Base-by-base conservation (phyloP, 1,140 invertebrate species). In the Belonocnema kinseyi region DNA sequence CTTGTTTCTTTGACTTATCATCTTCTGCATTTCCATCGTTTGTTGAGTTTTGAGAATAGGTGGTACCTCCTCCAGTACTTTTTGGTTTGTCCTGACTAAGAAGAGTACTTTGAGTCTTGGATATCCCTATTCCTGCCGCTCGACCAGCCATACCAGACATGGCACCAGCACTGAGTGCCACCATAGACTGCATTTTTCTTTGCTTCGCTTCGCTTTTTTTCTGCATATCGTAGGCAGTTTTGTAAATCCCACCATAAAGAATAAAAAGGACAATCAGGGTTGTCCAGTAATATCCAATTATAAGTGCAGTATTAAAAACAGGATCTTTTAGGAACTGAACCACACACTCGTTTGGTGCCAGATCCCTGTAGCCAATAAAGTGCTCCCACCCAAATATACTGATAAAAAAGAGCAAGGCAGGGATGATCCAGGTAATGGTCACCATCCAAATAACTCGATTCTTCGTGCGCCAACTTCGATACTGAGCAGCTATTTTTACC, bases 371-470 rank as follows among this genome's bases (percentile, higher is more conserved):
- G 3, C 98, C 98, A 50, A 98, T 95, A 86, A 99, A 99, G 88
- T 98, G 97, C 88, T 99, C 98, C 98, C 99, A 99, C 46, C 98
- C 99, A 87, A 99, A 99, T 80, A 99, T 99, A 74, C 97, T 98
- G 74, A 98, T 98, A 89, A 99, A 99, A 90, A 99, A 99, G 5
- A 99, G 92, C 16, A 99, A 91, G 1, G 97, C 96, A 6, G 99
- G 99, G 76, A 99, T 96, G 50, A 99, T 97, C 99, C 99, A 99
- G 0, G 98, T 99, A 14, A 99, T 98, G 4, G 96, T 95, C 0
- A 99, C 96, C 94, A 99, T 98, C 93, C 96, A 97, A 52, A 98
- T 95, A 1, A 98, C 97, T 82, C 96, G 94, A 78, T 95, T 95
- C 85, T 98, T 98, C 0, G 99, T 99, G 61, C 99, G 93, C 99